Evolutionary conservation across 1,140 invertebrate species (phyloP).

Genomic region (Mactra quadrangularis): DNA sequence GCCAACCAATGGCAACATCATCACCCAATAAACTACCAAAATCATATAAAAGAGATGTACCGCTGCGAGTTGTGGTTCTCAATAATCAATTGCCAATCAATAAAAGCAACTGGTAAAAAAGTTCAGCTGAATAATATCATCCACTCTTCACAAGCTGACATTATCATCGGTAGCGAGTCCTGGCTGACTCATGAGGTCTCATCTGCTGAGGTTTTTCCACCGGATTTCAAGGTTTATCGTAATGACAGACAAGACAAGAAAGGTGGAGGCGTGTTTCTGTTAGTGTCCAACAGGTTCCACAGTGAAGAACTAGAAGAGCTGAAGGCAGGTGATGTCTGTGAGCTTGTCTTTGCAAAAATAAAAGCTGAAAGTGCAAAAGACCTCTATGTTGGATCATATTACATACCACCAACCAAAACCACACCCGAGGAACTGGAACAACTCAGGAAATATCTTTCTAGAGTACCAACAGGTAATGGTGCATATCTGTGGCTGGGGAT

Average conservation of each 20-base stretch:
- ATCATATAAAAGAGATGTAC: constrained; percentile 8
- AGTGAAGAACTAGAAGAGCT: constrained; percentile 49
- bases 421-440: background rate
- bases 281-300: constrained; percentile 4
- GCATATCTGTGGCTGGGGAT: constrained; percentile 27
- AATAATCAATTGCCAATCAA: constrained; percentile 50
- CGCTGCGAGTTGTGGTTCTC: constrained; percentile 9
- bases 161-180: constrained; percentile 38
- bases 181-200: constrained; percentile 2
- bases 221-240: constrained; percentile 15
- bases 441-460: background rate
- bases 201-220: constrained; percentile 37
- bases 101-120: constrained; percentile 3
- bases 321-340: background rate
- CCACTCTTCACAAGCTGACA: constrained; percentile 12
- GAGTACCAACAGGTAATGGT: constrained; percentile 25
- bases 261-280: constrained; percentile 50
- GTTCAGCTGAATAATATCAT: constrained; percentile 39
- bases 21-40: constrained; percentile 1
- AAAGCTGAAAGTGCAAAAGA: constrained; percentile 32
- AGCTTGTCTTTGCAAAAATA: constrained; percentile 28
- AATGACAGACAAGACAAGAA: background rate
- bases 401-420: constrained; percentile 33
- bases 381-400: constrained; percentile 40
- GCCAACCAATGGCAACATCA: constrained; percentile 31